Base-by-base conservation (phyloP, 2,113 vertebrate species). In the Clarias batrachus region DNA sequence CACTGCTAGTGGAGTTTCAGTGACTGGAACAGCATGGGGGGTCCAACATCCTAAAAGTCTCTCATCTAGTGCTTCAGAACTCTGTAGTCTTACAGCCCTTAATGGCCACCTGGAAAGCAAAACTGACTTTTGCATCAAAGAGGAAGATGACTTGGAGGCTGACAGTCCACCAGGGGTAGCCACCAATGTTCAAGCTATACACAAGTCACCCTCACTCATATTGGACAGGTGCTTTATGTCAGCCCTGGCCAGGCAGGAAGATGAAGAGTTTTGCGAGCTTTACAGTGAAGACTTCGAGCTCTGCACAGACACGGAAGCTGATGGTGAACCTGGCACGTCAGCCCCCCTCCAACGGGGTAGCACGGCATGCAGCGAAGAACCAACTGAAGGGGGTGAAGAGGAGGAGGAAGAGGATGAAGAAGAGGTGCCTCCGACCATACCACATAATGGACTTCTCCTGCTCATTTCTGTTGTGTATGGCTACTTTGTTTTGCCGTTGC, bases 121-220 rank as follows among this genome's bases (percentile, higher is more conserved):
- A 96, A 97, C 96, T 94, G 97, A 95, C 94, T 98, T 96, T 90
- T 98, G 97, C 94, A 98, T 98, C 93, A 98, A 99, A 92, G 98
- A 99, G 89, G 98, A 99, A 87, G 98, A 99, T 90, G 98, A 99
- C 85, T 92, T 93, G 0, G 97, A 97, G 83, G 95, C 93, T 0
- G 97, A 97, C 2, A 93, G 91, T 65, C n/a, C 91, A 84, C 1
- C 92, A 90, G 59, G 92, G 94, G 27, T 94, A 94, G 41, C 92
- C 93, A 48, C 93, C 5, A 27, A 5, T 0, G 91, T 94, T 80
- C 23, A 10, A 6, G 89, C 83, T 77, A 89, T 84, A 82, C 91
- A 89, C 85, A 95, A 25, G 94, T 95, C 86, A 25, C 89, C 95
- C 1, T 94, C 97, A 3, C 93, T 98, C 0, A 97, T 95, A 48